Evolutionary conservation across 1,140 invertebrate species (phyloP).

Genomic region (Drosophila chauvacae): DNA sequence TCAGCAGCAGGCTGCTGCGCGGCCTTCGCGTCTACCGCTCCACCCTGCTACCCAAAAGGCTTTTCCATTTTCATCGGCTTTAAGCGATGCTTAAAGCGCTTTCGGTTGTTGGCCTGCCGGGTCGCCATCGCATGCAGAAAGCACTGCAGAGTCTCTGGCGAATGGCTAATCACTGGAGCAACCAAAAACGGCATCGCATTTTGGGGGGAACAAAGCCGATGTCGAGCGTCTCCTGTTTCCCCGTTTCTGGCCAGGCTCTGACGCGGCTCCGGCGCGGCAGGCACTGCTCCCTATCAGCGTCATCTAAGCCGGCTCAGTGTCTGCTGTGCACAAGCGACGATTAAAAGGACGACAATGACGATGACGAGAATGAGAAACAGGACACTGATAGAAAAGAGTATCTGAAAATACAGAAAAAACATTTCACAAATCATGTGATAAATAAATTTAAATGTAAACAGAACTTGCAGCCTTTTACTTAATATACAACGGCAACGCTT

Average conservation of each 20-base stretch:
- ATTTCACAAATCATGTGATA: background rate
- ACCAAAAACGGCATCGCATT: constrained; percentile 60
- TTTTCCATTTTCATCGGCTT: constrained; percentile 33
- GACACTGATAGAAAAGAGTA: constrained; percentile 13
- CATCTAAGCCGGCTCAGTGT: constrained; percentile 75
- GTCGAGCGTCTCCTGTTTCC: constrained; percentile 33
- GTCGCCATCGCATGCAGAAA: constrained; percentile 23
- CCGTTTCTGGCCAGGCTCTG: constrained; percentile 14
- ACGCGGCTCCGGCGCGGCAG: background rate
- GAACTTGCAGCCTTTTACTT: background rate
- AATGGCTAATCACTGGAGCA: constrained; percentile 63
- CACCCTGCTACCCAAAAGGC: background rate
- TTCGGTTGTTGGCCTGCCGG: constrained; percentile 8
- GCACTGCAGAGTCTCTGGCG: constrained; percentile 27
- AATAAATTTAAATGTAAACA: background rate
- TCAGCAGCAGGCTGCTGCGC: constrained; percentile 62
- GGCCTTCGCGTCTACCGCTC: constrained; percentile 11
- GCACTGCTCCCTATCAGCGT: constrained; percentile 47
- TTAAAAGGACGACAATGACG: constrained; percentile 42
- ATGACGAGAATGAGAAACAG: constrained; percentile 39
- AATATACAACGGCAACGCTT: too few relatives aligned
- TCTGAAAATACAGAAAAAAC: background rate
- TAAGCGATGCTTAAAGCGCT: constrained; percentile 37
- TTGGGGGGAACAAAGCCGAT: constrained; percentile 52
- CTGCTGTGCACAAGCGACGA: constrained; percentile 56